These are phyloP conservation scores for Hypsibius dujardini DNA, from an alignment of 1,140 invertebrate genomes.

Conservation along the genomic window DNA sequence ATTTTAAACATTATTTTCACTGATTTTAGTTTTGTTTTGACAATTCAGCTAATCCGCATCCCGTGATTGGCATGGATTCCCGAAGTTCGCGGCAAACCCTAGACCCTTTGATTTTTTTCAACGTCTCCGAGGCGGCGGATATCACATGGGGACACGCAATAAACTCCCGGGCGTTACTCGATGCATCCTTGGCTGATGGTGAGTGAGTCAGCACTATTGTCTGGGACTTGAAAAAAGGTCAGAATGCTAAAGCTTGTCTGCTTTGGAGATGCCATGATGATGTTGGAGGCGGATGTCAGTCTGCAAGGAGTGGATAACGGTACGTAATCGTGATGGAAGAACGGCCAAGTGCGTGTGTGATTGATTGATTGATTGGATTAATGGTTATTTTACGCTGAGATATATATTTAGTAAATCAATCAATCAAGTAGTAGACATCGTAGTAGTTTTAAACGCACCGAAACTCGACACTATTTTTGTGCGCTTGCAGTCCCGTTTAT, in stretches of 20 bases:
- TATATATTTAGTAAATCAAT: too few relatives aligned
- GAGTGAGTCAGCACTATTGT: neutral
- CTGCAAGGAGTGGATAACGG: neutral
- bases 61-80: too few relatives aligned
- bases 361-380: too few relatives aligned
- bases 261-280: neutral
- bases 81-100: too few relatives aligned
- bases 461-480: neutral
- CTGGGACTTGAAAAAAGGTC: neutral
- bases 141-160: neutral
- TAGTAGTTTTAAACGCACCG: neutral
- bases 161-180: neutral
- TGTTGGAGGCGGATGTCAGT: constrained; percentile 4
- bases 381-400: too few relatives aligned
- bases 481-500: neutral
- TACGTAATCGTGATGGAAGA: too few relatives aligned
- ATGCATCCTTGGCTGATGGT: neutral
- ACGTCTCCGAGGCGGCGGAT: neutral
- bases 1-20: too few relatives aligned
- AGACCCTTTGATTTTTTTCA: constrained; percentile 2
- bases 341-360: too few relatives aligned
- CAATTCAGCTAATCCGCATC: too few relatives aligned
- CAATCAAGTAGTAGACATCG: neutral
- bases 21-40: too few relatives aligned
- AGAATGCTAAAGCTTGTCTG: too few relatives aligned